Evolutionary conservation across 2,888 invertebrate genomes (phyloP).

Genomic region (Clusia tigrina): DNA sequence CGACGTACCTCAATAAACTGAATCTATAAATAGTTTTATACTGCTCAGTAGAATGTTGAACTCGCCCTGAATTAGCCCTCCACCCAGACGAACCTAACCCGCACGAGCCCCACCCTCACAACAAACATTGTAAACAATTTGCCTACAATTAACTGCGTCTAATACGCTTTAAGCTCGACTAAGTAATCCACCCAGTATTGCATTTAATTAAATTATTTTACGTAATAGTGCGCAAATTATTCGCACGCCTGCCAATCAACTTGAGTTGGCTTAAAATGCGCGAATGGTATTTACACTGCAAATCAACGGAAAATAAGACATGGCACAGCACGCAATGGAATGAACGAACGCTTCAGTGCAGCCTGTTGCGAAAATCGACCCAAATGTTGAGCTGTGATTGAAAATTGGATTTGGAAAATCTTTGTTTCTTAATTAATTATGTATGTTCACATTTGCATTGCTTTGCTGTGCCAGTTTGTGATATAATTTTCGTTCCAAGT

Average conservation of each 20-base stretch:
- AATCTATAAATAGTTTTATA: no score
- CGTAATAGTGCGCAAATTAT: background rate
- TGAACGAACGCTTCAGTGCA: no score
- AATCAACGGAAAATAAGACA: background rate
- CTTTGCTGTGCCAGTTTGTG: no score
- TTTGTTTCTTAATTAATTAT: no score
- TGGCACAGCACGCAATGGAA: background rate
- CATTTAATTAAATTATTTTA: background rate
- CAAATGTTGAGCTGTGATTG: no score
- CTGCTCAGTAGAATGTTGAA: background rate
- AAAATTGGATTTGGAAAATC: no score
- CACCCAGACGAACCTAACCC: background rate
- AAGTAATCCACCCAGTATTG: background rate
- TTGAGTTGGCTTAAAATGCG: no score
- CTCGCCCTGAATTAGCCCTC: background rate
- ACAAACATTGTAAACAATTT: background rate
- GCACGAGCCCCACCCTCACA: background rate
- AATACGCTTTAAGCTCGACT: background rate
- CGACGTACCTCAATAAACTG: no score
- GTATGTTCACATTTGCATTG: no score
- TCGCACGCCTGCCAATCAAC: background rate
- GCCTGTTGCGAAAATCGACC: no score
- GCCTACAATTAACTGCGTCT: conserved; percentile 6
- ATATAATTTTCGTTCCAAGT: no score
- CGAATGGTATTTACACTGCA: background rate